Evolutionary conservation across 2,113 vertebrate species (phyloP), one percentile per base, ranked within the genome.

Genomic region (Spea bombifrons): DNA sequence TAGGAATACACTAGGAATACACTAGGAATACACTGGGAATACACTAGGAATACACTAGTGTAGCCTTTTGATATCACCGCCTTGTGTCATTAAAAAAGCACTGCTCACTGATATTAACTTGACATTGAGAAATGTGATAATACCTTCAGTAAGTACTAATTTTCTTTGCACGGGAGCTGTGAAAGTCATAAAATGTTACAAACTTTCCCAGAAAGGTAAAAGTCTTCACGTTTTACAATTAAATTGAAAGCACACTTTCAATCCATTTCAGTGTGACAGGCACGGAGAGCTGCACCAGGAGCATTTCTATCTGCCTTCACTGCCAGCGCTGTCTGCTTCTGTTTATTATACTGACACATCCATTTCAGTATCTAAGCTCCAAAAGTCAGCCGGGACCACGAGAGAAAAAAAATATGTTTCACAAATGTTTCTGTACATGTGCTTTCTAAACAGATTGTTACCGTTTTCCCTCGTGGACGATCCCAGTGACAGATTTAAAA

Each of bases 361-460:
- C 70, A 79, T 79, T 73, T 73, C 77, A 66, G 70, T 79, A 66
- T 79, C 77, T 73, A 79, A 73, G 77, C 77, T 73, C 64, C 77
- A 66, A 49, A 79, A 73, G 63, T 73, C 77, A 67, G 17, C 70
- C 59, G 77, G 63, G 77, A 79, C 49, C 53, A 45, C 70, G 30
- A 30, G 30, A 30, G 30, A 73, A 49, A 73, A 71, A 78, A 73
- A 79, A 79, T 79, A 72, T 79, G 77, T 79, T 73, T 79, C 77
- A 79, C 77, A 79, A 79, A 79, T 79, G 77, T 71, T 78, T 50
- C 66, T 8, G 75, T 69, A 69, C 66, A 76, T 61, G 75, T 76
- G 76, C 77, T 79, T 79, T 73, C 77, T 73, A 79, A 79, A 66
- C 71, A 79, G 71, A 79, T 79, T 79, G 77, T 71, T 71, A 53